Conservation (phyloP, 2,113 vertebrate genomes). For the Cacatua alba region DNA sequence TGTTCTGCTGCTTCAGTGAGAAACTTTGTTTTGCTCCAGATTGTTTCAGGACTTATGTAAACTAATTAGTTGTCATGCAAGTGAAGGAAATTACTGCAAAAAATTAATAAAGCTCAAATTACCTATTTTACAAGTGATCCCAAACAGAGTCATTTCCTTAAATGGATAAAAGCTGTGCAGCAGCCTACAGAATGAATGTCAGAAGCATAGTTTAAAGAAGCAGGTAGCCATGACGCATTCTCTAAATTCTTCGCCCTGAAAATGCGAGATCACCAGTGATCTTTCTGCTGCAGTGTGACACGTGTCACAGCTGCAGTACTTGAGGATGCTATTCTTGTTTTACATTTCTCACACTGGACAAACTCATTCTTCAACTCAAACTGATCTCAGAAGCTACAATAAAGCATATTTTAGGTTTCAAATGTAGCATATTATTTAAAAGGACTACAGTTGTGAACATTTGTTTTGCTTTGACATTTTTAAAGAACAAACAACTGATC, state of each 20-base stretch:
- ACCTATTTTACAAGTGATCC: neutral
- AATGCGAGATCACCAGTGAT: neutral
- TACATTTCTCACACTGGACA: neutral
- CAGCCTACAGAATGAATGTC: neutral
- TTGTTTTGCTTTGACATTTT: constrained; percentile 46
- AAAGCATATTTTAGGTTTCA: neutral
- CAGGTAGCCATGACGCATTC: neutral
- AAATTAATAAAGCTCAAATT: neutral
- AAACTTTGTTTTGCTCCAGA: neutral
- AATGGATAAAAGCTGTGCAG: neutral
- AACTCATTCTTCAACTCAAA: neutral
- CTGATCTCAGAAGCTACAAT: neutral
- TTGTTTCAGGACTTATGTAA: neutral
- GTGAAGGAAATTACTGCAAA: neutral
- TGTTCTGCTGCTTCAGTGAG: neutral
- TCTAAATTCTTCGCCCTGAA: constrained; percentile 27
- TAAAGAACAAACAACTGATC: constrained; percentile 63
- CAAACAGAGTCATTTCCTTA: neutral
- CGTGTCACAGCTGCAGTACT: neutral
- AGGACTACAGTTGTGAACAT: constrained; percentile 13
- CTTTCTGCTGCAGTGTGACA: neutral
- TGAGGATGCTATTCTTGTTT: neutral
- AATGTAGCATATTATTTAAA: neutral
- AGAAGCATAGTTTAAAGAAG: constrained; percentile 9
- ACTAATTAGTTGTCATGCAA: neutral